A percentile compares a stretch with the other conserved stretches of the same genome.
These are phyloP conservation scores for Notospermus geniculatus DNA, from an alignment of 1,140 invertebrate genomes.

Conservation along the genomic window DNA sequence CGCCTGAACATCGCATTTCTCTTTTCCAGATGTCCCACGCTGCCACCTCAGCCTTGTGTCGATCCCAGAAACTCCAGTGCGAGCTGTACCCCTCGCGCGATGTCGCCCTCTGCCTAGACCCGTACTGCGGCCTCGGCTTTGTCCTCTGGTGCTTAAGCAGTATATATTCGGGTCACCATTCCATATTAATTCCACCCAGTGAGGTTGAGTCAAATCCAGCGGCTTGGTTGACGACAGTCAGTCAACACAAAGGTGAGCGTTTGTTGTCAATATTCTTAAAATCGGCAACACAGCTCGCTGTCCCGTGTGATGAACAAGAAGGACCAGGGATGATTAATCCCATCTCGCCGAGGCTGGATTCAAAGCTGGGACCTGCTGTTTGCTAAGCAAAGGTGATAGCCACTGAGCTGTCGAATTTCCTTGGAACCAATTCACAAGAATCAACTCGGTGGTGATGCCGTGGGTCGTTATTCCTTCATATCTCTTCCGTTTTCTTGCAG, in stretches of 20 bases:
- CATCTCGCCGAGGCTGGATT: too few relatives aligned
- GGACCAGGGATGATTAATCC: too few relatives aligned
- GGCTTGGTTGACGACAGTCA: constrained; percentile 92
- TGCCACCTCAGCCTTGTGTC: constrained; percentile 86
- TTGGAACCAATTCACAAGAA: too few relatives aligned
- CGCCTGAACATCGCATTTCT: constrained; percentile 3
- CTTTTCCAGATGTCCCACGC: constrained; percentile 79
- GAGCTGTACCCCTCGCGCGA: constrained; percentile 97
- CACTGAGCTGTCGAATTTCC: too few relatives aligned
- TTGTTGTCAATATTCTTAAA: too few relatives aligned
- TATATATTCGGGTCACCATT: constrained; percentile 98
- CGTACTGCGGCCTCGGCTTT: constrained; percentile 96
- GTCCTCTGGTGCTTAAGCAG: constrained; percentile 96
- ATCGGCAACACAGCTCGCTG: too few relatives aligned
- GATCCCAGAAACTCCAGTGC: constrained; percentile 96
- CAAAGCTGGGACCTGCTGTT: too few relatives aligned
- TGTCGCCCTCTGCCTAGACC: constrained; percentile 94
- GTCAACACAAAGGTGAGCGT: constrained; percentile 82
- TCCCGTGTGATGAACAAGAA: too few relatives aligned
- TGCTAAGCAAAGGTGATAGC: too few relatives aligned
- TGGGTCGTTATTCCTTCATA: too few relatives aligned
- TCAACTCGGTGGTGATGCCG: too few relatives aligned
- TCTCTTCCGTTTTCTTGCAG: constrained; percentile 57
- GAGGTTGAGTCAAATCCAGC: constrained; percentile 97
- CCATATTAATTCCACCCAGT: constrained; percentile 95